Conservation (phyloP, 30 jellyfish, hydroid and myxozoan species). For the Clytia hemisphaerica region DNA sequence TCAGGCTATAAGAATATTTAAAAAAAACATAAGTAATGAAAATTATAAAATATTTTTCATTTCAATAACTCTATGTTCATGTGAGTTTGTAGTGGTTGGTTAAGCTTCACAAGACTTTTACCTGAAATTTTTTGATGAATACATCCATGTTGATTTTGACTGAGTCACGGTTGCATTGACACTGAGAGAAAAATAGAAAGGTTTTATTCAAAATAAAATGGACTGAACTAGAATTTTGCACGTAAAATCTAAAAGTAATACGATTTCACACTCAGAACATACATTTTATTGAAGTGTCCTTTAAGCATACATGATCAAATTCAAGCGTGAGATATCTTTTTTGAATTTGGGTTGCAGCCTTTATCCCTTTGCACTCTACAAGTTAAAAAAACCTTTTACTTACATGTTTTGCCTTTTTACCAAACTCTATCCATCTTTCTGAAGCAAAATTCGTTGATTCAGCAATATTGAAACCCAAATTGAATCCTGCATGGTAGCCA, state of each 20-base stretch:
- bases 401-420: conserved; percentile 72
- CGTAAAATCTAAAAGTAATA: too few species aligned
- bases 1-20: conserved; percentile 7
- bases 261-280: too few species aligned
- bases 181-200: conserved; percentile 28
- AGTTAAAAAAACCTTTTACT: neutral
- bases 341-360: neutral
- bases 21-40: neutral
- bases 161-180: conserved; percentile 55
- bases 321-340: too few species aligned
- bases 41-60: neutral
- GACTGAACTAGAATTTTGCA: neutral
- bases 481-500: conserved; percentile 89
- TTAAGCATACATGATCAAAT: too few species aligned
- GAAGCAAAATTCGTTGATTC: conserved; percentile 92
- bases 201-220: too few species aligned
- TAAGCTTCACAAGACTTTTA: neutral
- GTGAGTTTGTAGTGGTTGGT: too few species aligned
- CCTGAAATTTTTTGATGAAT: conserved; percentile 72
- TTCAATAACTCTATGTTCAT: too few species aligned
- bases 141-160: conserved; percentile 78
- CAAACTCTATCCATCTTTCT: conserved; percentile 76
- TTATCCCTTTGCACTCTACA: neutral
- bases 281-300: too few species aligned
- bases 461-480: conserved; percentile 85